These are phyloP conservation scores for Pollenia angustigena DNA, from an alignment of 2,888 invertebrate species.

Conservation along the genomic window DNA sequence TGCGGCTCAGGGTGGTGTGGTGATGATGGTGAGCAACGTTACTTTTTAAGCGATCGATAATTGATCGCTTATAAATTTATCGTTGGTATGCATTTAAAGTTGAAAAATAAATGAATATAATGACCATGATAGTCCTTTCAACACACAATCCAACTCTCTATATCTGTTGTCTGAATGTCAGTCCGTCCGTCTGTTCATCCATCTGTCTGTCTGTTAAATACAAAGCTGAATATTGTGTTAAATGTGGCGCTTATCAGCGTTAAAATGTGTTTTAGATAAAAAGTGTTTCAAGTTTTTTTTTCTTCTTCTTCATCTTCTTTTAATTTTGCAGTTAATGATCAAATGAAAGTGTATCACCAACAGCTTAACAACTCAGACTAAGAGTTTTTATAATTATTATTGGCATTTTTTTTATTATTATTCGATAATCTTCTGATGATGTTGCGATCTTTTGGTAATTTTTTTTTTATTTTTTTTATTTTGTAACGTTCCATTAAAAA, in stretches of 20 bases:
- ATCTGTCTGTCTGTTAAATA: constrained; percentile 21
- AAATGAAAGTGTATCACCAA: constrained; percentile 72
- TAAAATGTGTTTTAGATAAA: constrained; percentile 75
- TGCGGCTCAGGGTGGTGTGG: constrained; percentile 10
- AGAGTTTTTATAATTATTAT: constrained; percentile 62
- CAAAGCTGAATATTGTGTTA: constrained; percentile 70
- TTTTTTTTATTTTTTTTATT: constrained; percentile 61
- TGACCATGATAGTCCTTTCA: constrained; percentile 61
- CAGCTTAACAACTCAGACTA: constrained; percentile 40
- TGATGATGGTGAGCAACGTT: constrained; percentile 31
- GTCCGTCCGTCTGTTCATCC: neutral
- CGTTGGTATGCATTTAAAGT: constrained; percentile 70
- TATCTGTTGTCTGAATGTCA: neutral
- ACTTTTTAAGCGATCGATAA: constrained; percentile 75
- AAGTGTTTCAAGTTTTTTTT: constrained; percentile 43
- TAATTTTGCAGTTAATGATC: constrained; percentile 68
- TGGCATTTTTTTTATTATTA: neutral
- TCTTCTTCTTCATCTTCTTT: constrained; percentile 26
- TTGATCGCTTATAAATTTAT: constrained; percentile 81
- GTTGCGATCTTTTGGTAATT: constrained; percentile 54
- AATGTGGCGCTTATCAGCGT: constrained; percentile 74
- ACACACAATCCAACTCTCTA: constrained; percentile 46
- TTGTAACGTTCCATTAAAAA: constrained; percentile 66
- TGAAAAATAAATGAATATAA: constrained; percentile 71
- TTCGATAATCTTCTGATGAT: constrained; percentile 41